phyloP scores from a whole-genome alignment of 2,797 vertebrate genomes.

The Octomys mimax region DNA sequence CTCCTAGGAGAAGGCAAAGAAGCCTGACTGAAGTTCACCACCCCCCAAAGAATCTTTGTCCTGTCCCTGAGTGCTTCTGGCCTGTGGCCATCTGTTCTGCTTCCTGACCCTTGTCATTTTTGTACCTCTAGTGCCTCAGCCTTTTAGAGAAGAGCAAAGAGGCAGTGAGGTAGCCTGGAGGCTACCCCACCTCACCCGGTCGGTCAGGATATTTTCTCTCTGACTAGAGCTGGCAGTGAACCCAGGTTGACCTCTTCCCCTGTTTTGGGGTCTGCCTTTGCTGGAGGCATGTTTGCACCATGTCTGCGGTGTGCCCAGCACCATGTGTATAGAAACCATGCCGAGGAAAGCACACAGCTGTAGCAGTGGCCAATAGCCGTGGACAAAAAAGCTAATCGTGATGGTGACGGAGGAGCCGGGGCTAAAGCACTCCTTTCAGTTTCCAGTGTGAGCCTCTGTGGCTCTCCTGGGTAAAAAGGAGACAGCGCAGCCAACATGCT shows the following conservation, averaged over 20 bases:
- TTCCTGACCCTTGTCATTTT: neutral
- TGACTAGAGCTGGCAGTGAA: neutral
- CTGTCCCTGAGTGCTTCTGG: neutral
- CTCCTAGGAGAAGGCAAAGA: neutral
- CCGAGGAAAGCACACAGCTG: neutral
- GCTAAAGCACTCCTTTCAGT: neutral
- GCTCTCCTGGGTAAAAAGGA: neutral
- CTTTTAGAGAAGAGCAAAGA: neutral
- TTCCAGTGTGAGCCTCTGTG: neutral
- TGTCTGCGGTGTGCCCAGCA: neutral
- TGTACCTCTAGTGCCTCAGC: neutral
- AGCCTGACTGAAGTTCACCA: neutral
- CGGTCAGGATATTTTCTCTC: conserved; percentile 48
- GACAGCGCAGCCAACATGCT: neutral
- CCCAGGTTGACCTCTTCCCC: neutral
- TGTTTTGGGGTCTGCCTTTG: neutral
- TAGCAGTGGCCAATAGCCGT: neutral
- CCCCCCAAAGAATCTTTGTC: neutral
- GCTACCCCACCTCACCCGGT: neutral
- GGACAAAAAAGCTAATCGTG: neutral
- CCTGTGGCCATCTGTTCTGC: neutral
- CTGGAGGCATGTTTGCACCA: neutral
- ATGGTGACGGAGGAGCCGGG: neutral
- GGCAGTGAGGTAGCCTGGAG: neutral
- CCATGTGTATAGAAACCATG: neutral